Evolutionary conservation across 2,888 invertebrate genomes (phyloP).

Genomic region (Ichneumoninae sp.): DNA sequence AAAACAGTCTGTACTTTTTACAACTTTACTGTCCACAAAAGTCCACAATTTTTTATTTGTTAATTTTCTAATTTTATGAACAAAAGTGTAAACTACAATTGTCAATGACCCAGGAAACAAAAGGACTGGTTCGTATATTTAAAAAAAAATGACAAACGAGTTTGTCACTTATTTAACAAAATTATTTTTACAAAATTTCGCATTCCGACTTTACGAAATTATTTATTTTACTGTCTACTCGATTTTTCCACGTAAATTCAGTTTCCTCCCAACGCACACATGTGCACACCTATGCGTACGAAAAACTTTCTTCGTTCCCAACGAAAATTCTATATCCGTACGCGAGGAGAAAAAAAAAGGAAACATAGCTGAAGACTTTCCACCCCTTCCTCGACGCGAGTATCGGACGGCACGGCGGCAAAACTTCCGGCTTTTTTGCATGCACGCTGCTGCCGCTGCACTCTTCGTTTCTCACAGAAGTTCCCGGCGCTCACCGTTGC

Average conservation of each 20-base stretch:
- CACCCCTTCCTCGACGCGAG: slow-evolving; percentile 21
- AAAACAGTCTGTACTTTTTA: no score
- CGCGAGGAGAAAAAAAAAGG: slow-evolving; percentile 5
- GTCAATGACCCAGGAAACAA: no score
- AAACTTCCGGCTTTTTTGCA: slow-evolving; percentile 50
- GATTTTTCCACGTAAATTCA: slow-evolving; percentile 39
- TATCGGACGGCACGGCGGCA: slow-evolving; percentile 36
- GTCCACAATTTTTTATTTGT: no score
- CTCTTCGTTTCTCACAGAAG: slow-evolving; percentile 27
- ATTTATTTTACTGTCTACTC: not conserved
- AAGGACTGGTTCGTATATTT: no score
- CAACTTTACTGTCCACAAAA: no score
- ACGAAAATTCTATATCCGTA: slow-evolving; percentile 19
- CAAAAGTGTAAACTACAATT: no score
- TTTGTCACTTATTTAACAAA: no score
- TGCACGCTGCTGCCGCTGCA: slow-evolving; percentile 9
- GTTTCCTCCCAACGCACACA: not conserved
- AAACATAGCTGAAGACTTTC: slow-evolving; percentile 12
- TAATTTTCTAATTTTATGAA: no score
- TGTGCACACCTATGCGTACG: not conserved
- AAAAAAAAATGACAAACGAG: no score
- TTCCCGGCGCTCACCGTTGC: slow-evolving; percentile 11
- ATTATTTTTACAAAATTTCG: no score
- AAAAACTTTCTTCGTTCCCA: slow-evolving; percentile 38
- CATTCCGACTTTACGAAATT: no score